Evolutionary conservation across 2,888 invertebrate species (phyloP).

Genomic region (Morinoia aosen): DNA sequence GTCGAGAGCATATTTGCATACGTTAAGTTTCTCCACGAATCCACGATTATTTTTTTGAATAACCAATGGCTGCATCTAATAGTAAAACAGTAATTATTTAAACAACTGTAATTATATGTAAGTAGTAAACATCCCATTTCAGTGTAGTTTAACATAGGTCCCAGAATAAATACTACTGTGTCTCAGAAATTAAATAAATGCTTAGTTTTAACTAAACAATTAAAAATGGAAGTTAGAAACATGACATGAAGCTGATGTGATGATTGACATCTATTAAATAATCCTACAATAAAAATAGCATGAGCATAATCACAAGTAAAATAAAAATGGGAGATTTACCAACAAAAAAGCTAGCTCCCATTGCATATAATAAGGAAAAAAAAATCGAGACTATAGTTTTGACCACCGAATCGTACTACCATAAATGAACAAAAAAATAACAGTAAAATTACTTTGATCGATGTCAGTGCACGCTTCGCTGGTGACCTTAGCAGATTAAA

Average conservation of each 20-base stretch:
- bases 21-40: too few relatives aligned
- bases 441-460: background rate
- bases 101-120: too few relatives aligned
- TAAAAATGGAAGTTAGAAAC: background rate
- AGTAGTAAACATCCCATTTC: too few relatives aligned
- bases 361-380: background rate
- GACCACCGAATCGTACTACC: background rate
- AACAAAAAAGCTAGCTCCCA: background rate
- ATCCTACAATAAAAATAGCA: background rate
- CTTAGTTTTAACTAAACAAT: background rate
- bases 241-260: background rate
- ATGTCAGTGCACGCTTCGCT: background rate
- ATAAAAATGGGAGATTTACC: background rate
- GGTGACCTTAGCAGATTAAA: too few relatives aligned
- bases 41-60: too few relatives aligned
- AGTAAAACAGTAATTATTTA: too few relatives aligned
- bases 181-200: background rate
- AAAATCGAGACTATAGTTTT: background rate
- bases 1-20: too few relatives aligned
- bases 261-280: background rate
- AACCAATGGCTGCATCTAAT: too few relatives aligned
- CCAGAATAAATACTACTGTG: background rate
- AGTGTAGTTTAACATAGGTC: background rate
- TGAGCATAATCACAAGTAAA: background rate
- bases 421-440: background rate